Percentiles rank a stretch among this genome's conserved stretches.
phyloP scores from a whole-genome alignment of 2,113 vertebrate genomes.

The Morone chrysops region DNA sequence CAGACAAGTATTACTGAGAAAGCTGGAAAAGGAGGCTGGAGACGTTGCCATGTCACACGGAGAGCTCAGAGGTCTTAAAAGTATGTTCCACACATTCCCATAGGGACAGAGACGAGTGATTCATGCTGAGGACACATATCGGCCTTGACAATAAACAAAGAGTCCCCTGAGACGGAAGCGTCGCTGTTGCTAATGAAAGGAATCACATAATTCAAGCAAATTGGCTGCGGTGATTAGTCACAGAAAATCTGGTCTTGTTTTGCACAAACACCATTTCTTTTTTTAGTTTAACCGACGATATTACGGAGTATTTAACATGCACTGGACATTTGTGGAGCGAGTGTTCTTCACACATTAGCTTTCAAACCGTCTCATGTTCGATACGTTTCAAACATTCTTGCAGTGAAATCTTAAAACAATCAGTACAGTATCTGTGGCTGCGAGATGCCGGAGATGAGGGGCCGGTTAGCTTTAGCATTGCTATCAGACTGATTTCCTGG shows the following conservation, averaged over 20 bases:
- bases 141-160: constrained; percentile 71
- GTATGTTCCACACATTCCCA: constrained; percentile 58
- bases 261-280: constrained; percentile 19
- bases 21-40: constrained; percentile 23
- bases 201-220: constrained; percentile 75
- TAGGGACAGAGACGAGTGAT: constrained; percentile 45
- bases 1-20: constrained; percentile 41
- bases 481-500: constrained; percentile 45
- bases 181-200: constrained; percentile 67
- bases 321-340: neutral
- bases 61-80: constrained; percentile 66
- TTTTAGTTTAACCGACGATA: neutral
- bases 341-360: constrained; percentile 28
- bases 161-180: constrained; percentile 68
- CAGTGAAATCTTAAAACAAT: constrained; percentile 3
- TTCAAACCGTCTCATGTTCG: constrained; percentile 25
- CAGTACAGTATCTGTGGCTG: neutral
- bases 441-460: neutral
- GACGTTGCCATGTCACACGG: constrained; percentile 60
- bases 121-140: constrained; percentile 18
- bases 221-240: constrained; percentile 74
- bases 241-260: constrained; percentile 59
- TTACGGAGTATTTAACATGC: neutral
- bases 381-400: neutral
- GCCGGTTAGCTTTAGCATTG: neutral